These are phyloP conservation scores for Dicrostonyx torquatus DNA, from an alignment of 2,797 vertebrate genomes.

Conservation along the genomic window DNA sequence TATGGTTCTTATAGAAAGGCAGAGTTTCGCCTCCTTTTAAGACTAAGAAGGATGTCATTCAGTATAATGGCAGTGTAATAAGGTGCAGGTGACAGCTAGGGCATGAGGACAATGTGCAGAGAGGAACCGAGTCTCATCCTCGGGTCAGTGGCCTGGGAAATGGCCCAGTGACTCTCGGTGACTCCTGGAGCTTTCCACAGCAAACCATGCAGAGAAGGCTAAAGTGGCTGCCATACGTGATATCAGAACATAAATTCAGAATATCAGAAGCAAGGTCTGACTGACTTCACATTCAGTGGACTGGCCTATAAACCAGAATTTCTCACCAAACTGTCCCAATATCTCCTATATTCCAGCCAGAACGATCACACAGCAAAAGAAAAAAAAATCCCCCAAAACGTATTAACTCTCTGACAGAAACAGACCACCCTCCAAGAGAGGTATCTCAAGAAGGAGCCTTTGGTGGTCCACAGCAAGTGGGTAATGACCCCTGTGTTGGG, in stretches of 20 bases:
- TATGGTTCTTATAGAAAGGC: slow-evolving; percentile 9
- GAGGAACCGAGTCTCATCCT: background rate
- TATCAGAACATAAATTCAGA: background rate
- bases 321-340: background rate
- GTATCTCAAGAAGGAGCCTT: slow-evolving; percentile 34
- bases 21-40: slow-evolving; percentile 48
- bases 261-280: slow-evolving; percentile 37
- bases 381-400: background rate
- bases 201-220: background rate
- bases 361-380: fast-evolving
- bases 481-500: background rate
- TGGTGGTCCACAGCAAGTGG: background rate
- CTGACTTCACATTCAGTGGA: background rate
- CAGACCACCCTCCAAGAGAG: slow-evolving; percentile 8
- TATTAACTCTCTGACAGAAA: background rate
- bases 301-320: background rate
- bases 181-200: background rate
- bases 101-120: background rate
- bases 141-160: background rate
- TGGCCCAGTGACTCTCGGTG: background rate
- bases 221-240: background rate
- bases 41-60: slow-evolving; percentile 27
- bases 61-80: background rate
- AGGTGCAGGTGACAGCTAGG: slow-evolving; percentile 14
- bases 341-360: background rate